A percentile compares a stretch with the other conserved stretches of the same genome.
Conservation (phyloP, 2,113 vertebrate genomes). For the Scolopax mira region DNA sequence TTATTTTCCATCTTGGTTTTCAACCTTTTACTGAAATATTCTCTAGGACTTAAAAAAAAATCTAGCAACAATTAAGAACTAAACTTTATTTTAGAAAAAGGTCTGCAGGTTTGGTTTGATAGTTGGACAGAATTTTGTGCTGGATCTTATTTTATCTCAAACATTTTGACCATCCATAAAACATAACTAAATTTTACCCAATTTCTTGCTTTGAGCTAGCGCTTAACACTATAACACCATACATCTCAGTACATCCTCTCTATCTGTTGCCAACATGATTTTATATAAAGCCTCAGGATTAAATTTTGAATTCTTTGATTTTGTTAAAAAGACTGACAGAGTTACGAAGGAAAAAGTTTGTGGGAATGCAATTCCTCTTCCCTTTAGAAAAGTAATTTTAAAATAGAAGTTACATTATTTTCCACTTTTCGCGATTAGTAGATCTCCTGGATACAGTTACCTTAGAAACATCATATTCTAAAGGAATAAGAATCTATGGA, state of each 20-base stretch:
- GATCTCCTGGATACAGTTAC: constrained; percentile 36
- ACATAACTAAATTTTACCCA: not conserved
- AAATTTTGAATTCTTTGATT: constrained; percentile 35
- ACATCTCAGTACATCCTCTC: not conserved
- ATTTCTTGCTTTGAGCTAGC: not conserved
- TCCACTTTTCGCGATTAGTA: constrained; percentile 27
- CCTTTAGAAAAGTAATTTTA: constrained; percentile 28
- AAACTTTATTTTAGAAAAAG: not conserved
- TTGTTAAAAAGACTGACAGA: constrained; percentile 8
- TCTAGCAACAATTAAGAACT: not conserved
- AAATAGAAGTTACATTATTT: constrained; percentile 49
- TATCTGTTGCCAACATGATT: not conserved
- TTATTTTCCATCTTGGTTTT: not conserved
- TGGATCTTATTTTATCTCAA: not conserved
- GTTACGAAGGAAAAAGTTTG: constrained; percentile 1
- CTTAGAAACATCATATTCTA: constrained; percentile 44
- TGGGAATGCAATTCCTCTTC: constrained; percentile 18
- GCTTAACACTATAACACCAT: not conserved
- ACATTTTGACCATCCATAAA: not conserved
- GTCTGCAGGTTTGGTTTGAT: not conserved
- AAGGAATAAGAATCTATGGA: constrained; percentile 18
- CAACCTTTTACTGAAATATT: not conserved
- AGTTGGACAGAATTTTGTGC: not conserved
- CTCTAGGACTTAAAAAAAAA: not conserved
- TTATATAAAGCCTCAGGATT: not conserved